Percentiles rank a stretch among this genome's conserved stretches.
phyloP scores from a whole-genome alignment of 2,888 invertebrate species.

The Bombyx huttoni region DNA sequence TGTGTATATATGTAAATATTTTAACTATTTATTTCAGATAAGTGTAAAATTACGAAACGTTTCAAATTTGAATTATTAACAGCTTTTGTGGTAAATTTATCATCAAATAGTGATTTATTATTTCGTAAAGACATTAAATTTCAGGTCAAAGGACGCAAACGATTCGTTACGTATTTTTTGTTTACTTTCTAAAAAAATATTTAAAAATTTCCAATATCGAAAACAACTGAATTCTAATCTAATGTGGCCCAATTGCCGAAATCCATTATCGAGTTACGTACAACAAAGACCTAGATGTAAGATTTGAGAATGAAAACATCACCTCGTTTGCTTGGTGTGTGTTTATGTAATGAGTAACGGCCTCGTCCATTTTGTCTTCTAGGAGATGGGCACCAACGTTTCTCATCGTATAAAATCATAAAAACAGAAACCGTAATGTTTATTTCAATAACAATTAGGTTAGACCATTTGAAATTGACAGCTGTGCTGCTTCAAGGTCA shows the following conservation, averaged over 20 bases:
- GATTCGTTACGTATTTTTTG: too few species aligned
- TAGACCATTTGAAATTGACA: constrained; percentile 20
- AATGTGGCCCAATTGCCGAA: neutral
- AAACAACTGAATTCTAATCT: neutral
- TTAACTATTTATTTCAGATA: too few species aligned
- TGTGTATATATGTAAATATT: too few species aligned
- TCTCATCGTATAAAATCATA: constrained; percentile 29
- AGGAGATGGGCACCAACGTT: constrained; percentile 40
- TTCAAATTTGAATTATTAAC: too few species aligned
- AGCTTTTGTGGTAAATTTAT: too few species aligned
- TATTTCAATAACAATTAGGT: constrained; percentile 17
- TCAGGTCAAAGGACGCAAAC: too few species aligned
- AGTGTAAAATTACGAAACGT: too few species aligned
- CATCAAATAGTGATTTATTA: too few species aligned
- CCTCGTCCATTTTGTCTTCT: constrained; percentile 56
- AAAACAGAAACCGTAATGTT: constrained; percentile 17
- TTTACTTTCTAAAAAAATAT: neutral
- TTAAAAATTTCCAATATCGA: neutral
- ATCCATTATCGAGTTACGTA: neutral
- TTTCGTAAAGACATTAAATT: too few species aligned
- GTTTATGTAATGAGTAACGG: constrained; percentile 58
- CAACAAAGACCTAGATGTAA: neutral
- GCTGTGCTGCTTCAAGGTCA: constrained; percentile 15
- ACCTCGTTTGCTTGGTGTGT: constrained; percentile 51
- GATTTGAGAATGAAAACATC: constrained; percentile 7